These are phyloP conservation scores for Drosophila tristis DNA, from an alignment of 1,140 invertebrate genomes.

Conservation along the genomic window DNA sequence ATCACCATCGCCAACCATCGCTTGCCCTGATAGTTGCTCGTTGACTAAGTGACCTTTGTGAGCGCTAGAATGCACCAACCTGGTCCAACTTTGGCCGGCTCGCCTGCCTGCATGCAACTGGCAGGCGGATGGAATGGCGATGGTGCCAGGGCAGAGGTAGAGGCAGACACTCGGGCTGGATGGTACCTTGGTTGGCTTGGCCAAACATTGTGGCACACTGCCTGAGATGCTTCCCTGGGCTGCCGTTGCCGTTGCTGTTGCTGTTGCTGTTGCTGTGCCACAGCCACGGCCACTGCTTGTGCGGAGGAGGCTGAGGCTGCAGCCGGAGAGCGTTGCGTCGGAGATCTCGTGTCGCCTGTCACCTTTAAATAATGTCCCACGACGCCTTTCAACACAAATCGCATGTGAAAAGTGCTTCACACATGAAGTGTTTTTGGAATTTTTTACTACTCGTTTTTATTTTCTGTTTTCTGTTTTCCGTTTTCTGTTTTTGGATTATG, in stretches of 20 bases:
- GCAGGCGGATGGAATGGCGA: constrained; percentile 32
- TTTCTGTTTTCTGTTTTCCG: constrained; percentile 41
- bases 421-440: constrained; percentile 71
- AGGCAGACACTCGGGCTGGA: constrained; percentile 20
- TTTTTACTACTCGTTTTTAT: constrained; percentile 50
- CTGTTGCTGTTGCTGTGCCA: constrained; percentile 1
- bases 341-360: constrained; percentile 76
- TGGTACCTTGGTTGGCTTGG: constrained; percentile 10
- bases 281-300: too few species aligned
- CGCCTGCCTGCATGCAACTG: constrained; percentile 41
- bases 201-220: constrained; percentile 44
- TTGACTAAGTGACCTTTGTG: constrained; percentile 78
- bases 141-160: not conserved
- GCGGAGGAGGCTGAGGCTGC: too few species aligned
- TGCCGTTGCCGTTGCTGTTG: too few species aligned
- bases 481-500: constrained; percentile 64
- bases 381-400: constrained; percentile 83
- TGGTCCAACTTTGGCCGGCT: constrained; percentile 55
- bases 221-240: constrained; percentile 42
- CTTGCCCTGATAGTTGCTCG: constrained; percentile 67
- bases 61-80: constrained; percentile 66
- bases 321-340: constrained; percentile 14
- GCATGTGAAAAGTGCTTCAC: constrained; percentile 81
- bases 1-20: constrained; percentile 39
- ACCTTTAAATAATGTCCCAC: constrained; percentile 82